Base-by-base conservation (phyloP, 2,888 invertebrate genomes). In the Euplagia quadripunctaria region DNA sequence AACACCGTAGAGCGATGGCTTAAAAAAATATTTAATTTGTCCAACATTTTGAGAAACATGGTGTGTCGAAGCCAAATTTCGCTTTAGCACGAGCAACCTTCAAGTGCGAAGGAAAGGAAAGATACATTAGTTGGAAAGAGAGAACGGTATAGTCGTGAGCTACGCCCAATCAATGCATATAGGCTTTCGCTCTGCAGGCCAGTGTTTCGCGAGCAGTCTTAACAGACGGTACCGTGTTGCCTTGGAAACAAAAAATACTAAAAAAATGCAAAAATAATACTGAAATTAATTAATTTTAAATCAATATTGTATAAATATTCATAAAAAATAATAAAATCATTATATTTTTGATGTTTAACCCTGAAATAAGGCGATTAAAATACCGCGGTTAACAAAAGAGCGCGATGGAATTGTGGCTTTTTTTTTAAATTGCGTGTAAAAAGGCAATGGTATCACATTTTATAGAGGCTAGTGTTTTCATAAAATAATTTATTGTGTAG, bases 101-200 rank as follows among this genome's bases (percentile, higher is more conserved):
- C 80, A 84, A 75, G 93, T 69, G 88, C 67, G 90, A 94, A 74
- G 14, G 91, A 79, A 91, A 92, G 73, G 74, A 79, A 67, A 74
- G 55, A 85, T 75, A 68, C 58, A 51, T 70, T 80, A 0, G 93
- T 12, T 41, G 64, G 88, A 94, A 68, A 67, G 92, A 85, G 94
- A 94, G 84, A 81, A 71, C 58, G 72, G 83, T 81, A 92, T 70
- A 69, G 84, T 77, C 77, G 85, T 81, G 77, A 93, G 94, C 91
- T 95, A 90, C 94, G 93, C 92, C 95, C 91, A 95, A 95, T 95
- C 95, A 94, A 96, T 96, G 95, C 94, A 94, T 90, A 92, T 89
- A 92, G 90, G 91, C 91, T 90, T 88, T 84, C 85, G 89, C 86
- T 89, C 94, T 94, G 94, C 94, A 93, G 90, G 89, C 91, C 86